phyloP scores from a whole-genome alignment of 1,140 invertebrate genomes.

The Plectrocnemia conspersa region DNA sequence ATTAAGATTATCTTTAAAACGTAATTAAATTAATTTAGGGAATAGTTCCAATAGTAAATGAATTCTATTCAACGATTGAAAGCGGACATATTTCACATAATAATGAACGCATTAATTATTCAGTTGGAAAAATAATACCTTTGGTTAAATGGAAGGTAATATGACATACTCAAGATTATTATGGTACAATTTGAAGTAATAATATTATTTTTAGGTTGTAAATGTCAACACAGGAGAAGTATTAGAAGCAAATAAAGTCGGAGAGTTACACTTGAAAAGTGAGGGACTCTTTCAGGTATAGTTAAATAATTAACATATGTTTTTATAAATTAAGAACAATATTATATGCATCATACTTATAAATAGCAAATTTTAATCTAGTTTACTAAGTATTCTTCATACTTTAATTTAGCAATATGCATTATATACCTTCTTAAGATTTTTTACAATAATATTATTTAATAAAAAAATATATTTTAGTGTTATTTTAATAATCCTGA shows the following conservation, averaged over 20 bases:
- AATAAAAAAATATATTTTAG: too few species aligned
- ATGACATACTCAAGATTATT: neutral
- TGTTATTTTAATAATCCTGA: slow-evolving; percentile 56
- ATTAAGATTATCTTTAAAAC: too few species aligned
- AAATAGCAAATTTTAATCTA: too few species aligned
- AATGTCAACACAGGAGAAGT: slow-evolving; percentile 37
- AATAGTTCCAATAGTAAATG: neutral
- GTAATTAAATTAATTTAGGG: too few species aligned
- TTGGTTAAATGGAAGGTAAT: slow-evolving; percentile 24
- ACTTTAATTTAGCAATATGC: too few species aligned
- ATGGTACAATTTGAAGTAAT: neutral
- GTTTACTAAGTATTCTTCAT: too few species aligned
- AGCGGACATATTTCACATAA: neutral
- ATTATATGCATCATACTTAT: too few species aligned
- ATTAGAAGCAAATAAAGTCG: slow-evolving; percentile 38
- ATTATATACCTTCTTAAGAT: too few species aligned
- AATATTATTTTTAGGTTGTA: slow-evolving; percentile 10
- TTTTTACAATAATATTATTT: too few species aligned
- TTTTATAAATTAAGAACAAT: too few species aligned
- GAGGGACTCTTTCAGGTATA: neutral
- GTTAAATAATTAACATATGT: too few species aligned
- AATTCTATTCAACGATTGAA: neutral
- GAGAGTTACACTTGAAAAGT: slow-evolving; percentile 41
- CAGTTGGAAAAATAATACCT: slow-evolving; percentile 10
- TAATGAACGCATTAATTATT: neutral